Conservation (phyloP, 2,888 invertebrate species). For the Noctua janthe region DNA sequence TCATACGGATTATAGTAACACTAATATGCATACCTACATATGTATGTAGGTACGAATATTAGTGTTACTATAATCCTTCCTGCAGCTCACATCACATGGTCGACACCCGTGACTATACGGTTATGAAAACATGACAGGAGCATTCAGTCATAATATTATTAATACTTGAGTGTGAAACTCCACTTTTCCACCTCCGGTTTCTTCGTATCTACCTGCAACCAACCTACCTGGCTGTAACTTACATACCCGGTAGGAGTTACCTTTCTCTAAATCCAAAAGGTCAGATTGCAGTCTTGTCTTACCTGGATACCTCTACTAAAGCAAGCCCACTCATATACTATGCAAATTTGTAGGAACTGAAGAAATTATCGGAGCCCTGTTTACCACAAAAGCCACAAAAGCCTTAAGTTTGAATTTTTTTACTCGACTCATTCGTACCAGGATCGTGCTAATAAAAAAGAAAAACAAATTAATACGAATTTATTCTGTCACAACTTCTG, state of each 20-base stretch:
- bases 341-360: not conserved
- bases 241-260: not conserved
- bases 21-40: too few species aligned
- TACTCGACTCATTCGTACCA: conserved; percentile 3
- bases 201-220: not conserved
- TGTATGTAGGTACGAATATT: too few species aligned
- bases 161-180: not conserved
- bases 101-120: not conserved
- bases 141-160: not conserved
- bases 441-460: not conserved
- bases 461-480: not conserved
- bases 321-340: too few species aligned
- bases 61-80: conserved; percentile 24
- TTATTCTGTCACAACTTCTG: conserved; percentile 3
- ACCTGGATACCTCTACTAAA: not conserved
- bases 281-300: not conserved
- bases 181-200: not conserved
- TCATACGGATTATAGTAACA: too few species aligned
- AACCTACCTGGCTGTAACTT: not conserved
- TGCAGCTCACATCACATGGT: not conserved
- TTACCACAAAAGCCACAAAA: not conserved
- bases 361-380: not conserved
- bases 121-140: not conserved
- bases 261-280: not conserved
- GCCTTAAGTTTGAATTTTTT: not conserved